Conservation (phyloP, 2,113 vertebrate genomes). For the Narcine bancroftii region DNA sequence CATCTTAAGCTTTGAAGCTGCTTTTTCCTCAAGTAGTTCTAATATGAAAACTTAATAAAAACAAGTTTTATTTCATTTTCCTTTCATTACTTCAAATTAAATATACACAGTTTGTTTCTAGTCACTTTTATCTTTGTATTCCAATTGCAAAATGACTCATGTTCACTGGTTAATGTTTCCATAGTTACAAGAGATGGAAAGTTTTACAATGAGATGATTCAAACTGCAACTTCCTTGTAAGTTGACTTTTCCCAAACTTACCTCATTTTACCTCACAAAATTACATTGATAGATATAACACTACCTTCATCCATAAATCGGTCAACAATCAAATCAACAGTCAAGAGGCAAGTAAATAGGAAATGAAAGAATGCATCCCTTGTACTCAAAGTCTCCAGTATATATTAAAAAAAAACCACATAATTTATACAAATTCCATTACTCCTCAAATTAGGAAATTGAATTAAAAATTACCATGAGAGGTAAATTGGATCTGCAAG, state of each 20-base stretch:
- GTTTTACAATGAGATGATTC: background rate
- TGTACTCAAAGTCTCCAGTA: background rate
- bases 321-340: background rate
- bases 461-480: background rate
- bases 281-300: background rate
- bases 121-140: constrained; percentile 12
- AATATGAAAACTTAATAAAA: background rate
- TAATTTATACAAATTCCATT: background rate
- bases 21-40: background rate
- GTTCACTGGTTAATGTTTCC: background rate
- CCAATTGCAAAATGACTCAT: background rate
- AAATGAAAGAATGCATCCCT: background rate
- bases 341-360: background rate
- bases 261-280: background rate
- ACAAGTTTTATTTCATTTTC: constrained; percentile 1
- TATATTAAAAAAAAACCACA: background rate
- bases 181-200: constrained; percentile 6
- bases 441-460: background rate
- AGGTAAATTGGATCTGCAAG: too few species aligned
- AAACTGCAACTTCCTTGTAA: background rate
- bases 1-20: background rate
- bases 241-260: background rate
- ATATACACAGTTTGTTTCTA: background rate
- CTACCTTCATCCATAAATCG: background rate
- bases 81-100: background rate